These are phyloP conservation scores for Heliconius hewitsoni DNA, from an alignment of 1,140 invertebrate species.

Conservation along the genomic window DNA sequence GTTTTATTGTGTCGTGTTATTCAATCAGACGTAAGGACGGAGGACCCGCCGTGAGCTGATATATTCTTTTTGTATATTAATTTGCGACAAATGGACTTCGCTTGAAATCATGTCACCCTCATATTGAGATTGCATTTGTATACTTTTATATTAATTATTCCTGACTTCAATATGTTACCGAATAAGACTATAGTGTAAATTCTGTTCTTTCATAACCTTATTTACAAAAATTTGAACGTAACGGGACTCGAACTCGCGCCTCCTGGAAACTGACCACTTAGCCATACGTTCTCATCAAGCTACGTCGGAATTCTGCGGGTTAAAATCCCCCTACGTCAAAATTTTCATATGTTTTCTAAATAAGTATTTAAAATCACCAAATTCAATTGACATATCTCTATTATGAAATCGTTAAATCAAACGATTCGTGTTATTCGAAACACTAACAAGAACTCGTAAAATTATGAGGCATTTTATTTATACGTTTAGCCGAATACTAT, in stretches of 20 bases:
- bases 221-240: too few relatives aligned
- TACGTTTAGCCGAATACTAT: background rate
- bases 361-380: too few relatives aligned
- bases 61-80: constrained; percentile 10
- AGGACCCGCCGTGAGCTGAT: constrained; percentile 25
- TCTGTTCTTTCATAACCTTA: too few relatives aligned
- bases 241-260: too few relatives aligned
- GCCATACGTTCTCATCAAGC: too few relatives aligned
- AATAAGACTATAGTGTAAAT: too few relatives aligned
- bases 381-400: constrained; percentile 1
- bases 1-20: constrained; percentile 57
- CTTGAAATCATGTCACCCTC: background rate
- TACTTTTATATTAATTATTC: background rate
- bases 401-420: constrained; percentile 1
- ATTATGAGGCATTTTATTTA: constrained; percentile 8
- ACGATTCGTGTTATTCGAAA: background rate
- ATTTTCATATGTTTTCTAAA: too few relatives aligned
- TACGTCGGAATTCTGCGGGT: too few relatives aligned
- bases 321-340: too few relatives aligned
- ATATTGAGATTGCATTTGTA: background rate
- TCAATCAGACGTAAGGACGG: constrained; percentile 43
- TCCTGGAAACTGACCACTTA: too few relatives aligned
- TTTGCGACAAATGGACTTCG: constrained; percentile 4
- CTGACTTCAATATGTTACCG: background rate
- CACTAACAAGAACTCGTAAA: constrained; percentile 10